phyloP scores from a whole-genome alignment of 2,113 vertebrate species.

The Heloderma charlesbogerti region DNA sequence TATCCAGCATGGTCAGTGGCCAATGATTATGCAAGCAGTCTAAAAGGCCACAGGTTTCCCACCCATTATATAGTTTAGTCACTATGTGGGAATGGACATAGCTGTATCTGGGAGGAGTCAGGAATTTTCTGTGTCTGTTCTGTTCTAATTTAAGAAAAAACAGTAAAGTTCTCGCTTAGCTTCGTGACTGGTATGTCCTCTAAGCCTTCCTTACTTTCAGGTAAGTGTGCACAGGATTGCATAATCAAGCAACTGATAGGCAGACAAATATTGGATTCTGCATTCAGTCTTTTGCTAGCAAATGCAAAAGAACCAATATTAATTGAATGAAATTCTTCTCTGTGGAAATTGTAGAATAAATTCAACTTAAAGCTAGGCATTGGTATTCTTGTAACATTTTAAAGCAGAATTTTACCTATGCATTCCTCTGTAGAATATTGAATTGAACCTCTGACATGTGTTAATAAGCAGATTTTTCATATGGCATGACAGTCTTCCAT shows the following conservation, averaged over 20 bases:
- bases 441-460: neutral
- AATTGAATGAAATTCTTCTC: neutral
- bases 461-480: neutral
- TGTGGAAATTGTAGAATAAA: neutral
- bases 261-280: neutral
- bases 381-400: neutral
- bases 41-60: too few species aligned
- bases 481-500: neutral
- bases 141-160: neutral
- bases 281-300: neutral
- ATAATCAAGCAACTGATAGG: neutral
- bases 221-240: neutral
- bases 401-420: neutral
- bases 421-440: neutral
- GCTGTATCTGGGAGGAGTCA: neutral
- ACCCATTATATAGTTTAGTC: neutral
- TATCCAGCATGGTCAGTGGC: too few species aligned
- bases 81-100: neutral
- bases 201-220: neutral
- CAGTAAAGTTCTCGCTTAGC: neutral
- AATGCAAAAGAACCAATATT: neutral
- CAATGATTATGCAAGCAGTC: too few species aligned
- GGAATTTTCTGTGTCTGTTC: neutral
- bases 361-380: neutral
- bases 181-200: neutral